Conservation (phyloP, 1,140 invertebrate species). For the Teleopsis dalmanni region DNA sequence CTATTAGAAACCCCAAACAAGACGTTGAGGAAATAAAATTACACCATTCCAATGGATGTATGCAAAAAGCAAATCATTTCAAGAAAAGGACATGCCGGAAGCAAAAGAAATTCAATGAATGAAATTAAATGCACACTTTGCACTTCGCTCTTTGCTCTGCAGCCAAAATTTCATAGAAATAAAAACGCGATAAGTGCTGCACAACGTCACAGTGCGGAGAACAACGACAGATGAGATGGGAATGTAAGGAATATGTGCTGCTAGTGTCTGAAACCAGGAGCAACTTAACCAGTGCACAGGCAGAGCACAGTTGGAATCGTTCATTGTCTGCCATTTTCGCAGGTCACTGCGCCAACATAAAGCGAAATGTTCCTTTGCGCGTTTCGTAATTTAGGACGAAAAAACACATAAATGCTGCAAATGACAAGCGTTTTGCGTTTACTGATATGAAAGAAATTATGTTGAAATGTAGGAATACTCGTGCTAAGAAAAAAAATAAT, state of each 20-base stretch:
- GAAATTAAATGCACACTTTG: slow-evolving; percentile 15
- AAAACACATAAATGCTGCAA: too few relatives aligned
- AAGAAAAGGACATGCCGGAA: slow-evolving; percentile 10
- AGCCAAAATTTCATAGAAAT: neutral
- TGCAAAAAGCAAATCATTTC: neutral
- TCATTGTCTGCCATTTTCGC: slow-evolving; percentile 12
- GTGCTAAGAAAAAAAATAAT: too few relatives aligned
- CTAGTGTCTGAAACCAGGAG: too few relatives aligned
- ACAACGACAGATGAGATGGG: too few relatives aligned
- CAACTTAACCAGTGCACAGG: neutral
- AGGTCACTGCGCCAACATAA: slow-evolving; percentile 13
- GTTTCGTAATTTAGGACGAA: too few relatives aligned
- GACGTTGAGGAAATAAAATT: neutral
- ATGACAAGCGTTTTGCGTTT: too few relatives aligned
- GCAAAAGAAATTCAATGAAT: slow-evolving; percentile 14
- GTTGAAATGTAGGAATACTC: too few relatives aligned
- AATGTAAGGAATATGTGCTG: too few relatives aligned
- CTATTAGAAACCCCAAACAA: neutral
- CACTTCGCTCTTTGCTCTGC: neutral
- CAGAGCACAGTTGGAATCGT: neutral
- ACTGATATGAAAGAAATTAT: too few relatives aligned
- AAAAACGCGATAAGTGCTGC: neutral
- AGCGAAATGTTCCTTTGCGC: too few relatives aligned
- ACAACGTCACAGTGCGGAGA: too few relatives aligned
- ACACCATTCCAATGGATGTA: neutral